phyloP scores from a whole-genome alignment of 2,888 invertebrate genomes.

The Oegoconia quadripuncta region DNA sequence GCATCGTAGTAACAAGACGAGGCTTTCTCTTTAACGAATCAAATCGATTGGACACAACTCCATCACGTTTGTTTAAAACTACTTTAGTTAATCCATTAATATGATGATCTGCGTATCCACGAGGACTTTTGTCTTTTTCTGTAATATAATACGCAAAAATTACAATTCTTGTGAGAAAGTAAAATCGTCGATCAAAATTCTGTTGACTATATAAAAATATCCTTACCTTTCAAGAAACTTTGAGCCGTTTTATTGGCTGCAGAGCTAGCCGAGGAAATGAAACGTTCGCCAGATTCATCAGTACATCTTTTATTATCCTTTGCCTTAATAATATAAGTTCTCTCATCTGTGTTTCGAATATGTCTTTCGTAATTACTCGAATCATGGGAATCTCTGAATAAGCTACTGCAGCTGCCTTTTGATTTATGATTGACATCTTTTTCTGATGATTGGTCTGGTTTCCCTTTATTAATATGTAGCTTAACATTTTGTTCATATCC shows the following conservation, averaged over 20 bases:
- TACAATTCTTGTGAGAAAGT: too few relatives aligned
- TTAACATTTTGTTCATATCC: too few relatives aligned
- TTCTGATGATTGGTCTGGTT: too few relatives aligned
- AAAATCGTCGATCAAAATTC: too few relatives aligned
- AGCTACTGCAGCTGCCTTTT: not conserved
- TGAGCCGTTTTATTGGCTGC: too few relatives aligned
- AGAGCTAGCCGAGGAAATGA: too few relatives aligned
- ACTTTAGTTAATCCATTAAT: slow-evolving; percentile 40
- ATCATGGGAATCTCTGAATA: not conserved
- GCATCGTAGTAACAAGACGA: slow-evolving; percentile 33
- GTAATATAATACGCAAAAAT: too few relatives aligned
- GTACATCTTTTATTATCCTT: not conserved
- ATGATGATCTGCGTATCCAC: slow-evolving; percentile 9
- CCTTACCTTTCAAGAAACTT: not conserved
- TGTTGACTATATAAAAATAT: not conserved
- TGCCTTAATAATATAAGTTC: not conserved
- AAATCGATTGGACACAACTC: slow-evolving; percentile 1
- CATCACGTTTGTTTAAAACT: slow-evolving; percentile 27
- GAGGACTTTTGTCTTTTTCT: not conserved
- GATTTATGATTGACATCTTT: not conserved
- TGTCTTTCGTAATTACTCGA: not conserved
- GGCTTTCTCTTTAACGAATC: slow-evolving; percentile 29
- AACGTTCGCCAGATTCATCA: too few relatives aligned
- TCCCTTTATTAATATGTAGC: too few relatives aligned
- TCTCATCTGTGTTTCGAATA: not conserved